Evolutionary conservation across 2,797 vertebrate genomes (phyloP), one percentile per base, ranked within the genome.

Genomic region (Mallotus villosus): DNA sequence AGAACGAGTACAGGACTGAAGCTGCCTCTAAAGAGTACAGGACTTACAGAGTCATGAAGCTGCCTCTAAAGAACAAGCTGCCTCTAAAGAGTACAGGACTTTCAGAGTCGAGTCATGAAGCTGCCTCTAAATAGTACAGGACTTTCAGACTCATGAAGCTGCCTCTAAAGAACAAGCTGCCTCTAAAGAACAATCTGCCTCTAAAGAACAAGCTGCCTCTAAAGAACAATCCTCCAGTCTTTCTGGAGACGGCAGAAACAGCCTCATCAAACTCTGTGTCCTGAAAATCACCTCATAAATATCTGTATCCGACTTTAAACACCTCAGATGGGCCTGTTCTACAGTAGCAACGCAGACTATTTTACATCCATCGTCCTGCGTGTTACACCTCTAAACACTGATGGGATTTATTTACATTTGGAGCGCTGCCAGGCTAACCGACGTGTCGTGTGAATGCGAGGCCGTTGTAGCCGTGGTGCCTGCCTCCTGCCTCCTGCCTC

Each of bases 401-500:
- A 4, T 22, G 16, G 25, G 11, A 61, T 70, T 60, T 19, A 61
- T 70, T 60, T 62, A 70, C 22, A 60, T 49, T 62, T n/a, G 19
- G 58, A 17, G 37, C 37, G 14, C 34, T 46, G 61, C 37, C 60
- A 41, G 17, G 2, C 63, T 16, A 66, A 55, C 34, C 17, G 24
- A 46, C 41, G 11, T 46, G 41, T 46, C 41, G 37, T 66, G 25
- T 46, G 14, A n/a, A 22, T 6, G 14, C 58, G 4, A 49, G 64
- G 64, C 21, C n/a, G 14, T 27, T 46, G 32, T 32, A 22, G 2
- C 9, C 34, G 19, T 41, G 19, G 25, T 25, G 29, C 27, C 59
- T 49, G 46, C 37, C 11, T 63, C 29, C 32, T 67, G 72, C 73
- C 61, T 73, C 29, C 32, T 67, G 72, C 73, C 61, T 73, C 29